Conservation (phyloP, 2,113 vertebrate species). For the Malurus cyaneus region DNA sequence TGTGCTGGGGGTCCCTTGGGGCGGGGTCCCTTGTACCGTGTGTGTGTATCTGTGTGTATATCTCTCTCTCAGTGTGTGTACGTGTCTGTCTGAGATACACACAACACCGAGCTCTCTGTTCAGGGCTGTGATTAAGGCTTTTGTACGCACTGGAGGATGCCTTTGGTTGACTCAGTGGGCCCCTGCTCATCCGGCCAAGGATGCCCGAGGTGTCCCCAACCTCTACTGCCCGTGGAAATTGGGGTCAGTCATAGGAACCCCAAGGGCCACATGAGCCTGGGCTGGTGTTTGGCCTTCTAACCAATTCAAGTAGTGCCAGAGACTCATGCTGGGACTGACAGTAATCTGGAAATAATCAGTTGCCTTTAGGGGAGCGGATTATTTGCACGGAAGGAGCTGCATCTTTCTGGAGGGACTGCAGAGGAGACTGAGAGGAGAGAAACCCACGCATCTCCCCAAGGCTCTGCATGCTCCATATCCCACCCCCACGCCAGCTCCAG, state of each 20-base stretch:
- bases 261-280: neutral
- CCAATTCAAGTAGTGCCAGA: neutral
- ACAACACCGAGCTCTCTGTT: neutral
- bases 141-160: slow-evolving; percentile 50
- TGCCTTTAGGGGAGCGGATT: slow-evolving; percentile 60
- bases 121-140: slow-evolving; percentile 41
- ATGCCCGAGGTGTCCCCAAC: neutral
- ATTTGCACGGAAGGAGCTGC: slow-evolving; percentile 24
- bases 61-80: slow-evolving; percentile 36
- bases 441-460: neutral
- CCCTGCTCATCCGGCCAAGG: slow-evolving; percentile 7
- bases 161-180: slow-evolving; percentile 50
- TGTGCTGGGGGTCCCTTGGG: neutral
- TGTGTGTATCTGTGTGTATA: slow-evolving; percentile 40
- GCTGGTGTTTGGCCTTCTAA: neutral
- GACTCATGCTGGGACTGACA: slow-evolving; percentile 66
- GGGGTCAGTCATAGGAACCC: neutral
- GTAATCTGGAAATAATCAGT: slow-evolving; percentile 72
- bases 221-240: neutral
- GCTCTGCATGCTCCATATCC: slow-evolving; percentile 35
- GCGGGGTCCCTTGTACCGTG: neutral
- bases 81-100: slow-evolving; percentile 58
- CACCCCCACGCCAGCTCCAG: neutral
- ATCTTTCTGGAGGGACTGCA: neutral
- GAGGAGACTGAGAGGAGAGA: neutral